A percentile compares a stretch with the other conserved stretches of the same genome.
Evolutionary conservation across 1,140 invertebrate species (phyloP).

Genomic region (Cyclina sinensis): DNA sequence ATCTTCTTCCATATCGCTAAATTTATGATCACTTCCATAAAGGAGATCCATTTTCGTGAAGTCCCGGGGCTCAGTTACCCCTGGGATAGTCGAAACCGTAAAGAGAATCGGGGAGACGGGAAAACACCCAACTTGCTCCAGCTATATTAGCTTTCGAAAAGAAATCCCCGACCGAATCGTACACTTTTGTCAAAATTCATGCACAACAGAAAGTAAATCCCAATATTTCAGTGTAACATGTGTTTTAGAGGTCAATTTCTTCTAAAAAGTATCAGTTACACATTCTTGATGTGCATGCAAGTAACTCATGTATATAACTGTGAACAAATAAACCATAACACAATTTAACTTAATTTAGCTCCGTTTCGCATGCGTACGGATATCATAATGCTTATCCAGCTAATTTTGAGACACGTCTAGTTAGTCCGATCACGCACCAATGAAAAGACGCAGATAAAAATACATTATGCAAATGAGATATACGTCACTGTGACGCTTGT

Average conservation of each 20-base stretch:
- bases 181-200: background rate
- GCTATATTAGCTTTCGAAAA: slow-evolving; percentile 57
- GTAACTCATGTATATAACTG: background rate
- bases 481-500: slow-evolving; percentile 68
- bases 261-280: background rate
- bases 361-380: slow-evolving; percentile 53
- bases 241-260: background rate
- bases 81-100: slow-evolving; percentile 77
- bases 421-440: slow-evolving; percentile 44
- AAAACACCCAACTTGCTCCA: slow-evolving; percentile 58
- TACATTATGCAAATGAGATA: slow-evolving; percentile 59
- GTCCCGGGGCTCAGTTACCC: slow-evolving; percentile 79
- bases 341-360: background rate
- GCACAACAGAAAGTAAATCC: slow-evolving; percentile 61
- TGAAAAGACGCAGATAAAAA: slow-evolving; percentile 33
- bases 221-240: slow-evolving; percentile 21
- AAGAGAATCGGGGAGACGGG: slow-evolving; percentile 52
- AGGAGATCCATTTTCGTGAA: slow-evolving; percentile 83
- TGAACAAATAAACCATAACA: background rate
- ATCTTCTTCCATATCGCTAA: slow-evolving; percentile 81
- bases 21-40: slow-evolving; percentile 83
- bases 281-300: background rate
- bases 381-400: slow-evolving; percentile 58
- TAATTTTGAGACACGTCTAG: slow-evolving; percentile 57
- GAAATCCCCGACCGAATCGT: slow-evolving; percentile 60